phyloP scores from a whole-genome alignment of 2,113 vertebrate species.

The Erpornis zantholeuca region DNA sequence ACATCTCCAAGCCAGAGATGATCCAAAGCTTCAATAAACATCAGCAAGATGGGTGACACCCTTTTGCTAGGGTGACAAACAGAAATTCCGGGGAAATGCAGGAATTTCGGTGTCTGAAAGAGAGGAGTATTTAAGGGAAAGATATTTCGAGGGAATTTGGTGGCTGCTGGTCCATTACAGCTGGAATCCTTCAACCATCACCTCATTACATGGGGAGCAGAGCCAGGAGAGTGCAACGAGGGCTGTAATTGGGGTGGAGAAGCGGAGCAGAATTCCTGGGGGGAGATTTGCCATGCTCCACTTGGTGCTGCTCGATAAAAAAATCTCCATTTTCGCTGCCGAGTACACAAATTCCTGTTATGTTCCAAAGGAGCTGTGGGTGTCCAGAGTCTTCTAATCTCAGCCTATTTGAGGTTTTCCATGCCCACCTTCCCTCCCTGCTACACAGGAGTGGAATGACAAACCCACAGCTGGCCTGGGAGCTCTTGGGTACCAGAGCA shows the following conservation, averaged over 20 bases:
- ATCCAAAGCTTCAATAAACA: not conserved
- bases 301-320: not conserved
- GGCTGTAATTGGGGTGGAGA: not conserved
- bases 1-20: not conserved
- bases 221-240: not conserved
- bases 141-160: not conserved
- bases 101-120: not conserved
- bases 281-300: not conserved
- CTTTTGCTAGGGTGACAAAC: not conserved
- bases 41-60: not conserved
- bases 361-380: not conserved
- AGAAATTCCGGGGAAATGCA: not conserved
- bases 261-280: not conserved
- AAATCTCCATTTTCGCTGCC: not conserved
- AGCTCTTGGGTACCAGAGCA: not conserved
- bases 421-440: not conserved
- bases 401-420: not conserved
- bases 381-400: not conserved
- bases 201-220: not conserved
- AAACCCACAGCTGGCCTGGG: not conserved
- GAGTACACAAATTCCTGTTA: not conserved
- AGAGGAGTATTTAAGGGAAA: not conserved
- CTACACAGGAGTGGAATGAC: accelerated
- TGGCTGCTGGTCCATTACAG: not conserved
- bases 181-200: not conserved